These are phyloP conservation scores for Schizotus pectinicornis DNA, from an alignment of 2,888 invertebrate genomes.

Conservation along the genomic window DNA sequence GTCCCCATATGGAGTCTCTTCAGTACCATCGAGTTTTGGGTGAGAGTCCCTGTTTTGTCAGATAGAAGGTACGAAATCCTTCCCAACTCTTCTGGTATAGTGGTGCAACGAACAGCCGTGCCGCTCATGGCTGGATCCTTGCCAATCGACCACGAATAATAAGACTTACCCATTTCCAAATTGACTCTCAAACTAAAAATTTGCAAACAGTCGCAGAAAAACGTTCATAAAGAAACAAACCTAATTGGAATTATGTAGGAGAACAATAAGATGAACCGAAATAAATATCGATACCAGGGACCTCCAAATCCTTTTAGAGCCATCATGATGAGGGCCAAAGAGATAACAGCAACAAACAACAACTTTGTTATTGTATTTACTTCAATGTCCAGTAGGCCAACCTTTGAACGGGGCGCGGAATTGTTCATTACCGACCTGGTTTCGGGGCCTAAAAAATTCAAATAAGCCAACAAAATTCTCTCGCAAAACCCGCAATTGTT, in stretches of 20 bases:
- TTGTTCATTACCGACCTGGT: constrained; percentile 99
- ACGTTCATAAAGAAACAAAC: constrained; percentile 55
- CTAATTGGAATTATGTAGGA: constrained; percentile 99
- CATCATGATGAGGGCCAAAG: constrained; percentile 93
- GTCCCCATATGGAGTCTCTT: constrained; percentile 95
- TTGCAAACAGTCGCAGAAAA: too few species aligned
- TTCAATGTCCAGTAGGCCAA: constrained; percentile 93
- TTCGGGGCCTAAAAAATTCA: constrained; percentile 73
- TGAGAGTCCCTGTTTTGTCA: constrained; percentile 98
- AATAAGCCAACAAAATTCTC: background rate
- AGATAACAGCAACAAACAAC: constrained; percentile 88
- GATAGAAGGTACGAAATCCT: constrained; percentile 95
- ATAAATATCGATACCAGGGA: constrained; percentile 96
- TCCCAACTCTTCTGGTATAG: constrained; percentile 98
- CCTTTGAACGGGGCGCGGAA: constrained; percentile 93
- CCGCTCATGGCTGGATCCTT: constrained; percentile 91
- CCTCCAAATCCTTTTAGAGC: constrained; percentile 95
- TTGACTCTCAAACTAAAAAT: constrained; percentile 88
- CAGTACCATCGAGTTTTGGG: constrained; percentile 99
- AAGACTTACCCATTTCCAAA: constrained; percentile 97
- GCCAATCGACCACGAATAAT: constrained; percentile 96
- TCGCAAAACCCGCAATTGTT: constrained; percentile 9
- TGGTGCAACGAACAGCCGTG: constrained; percentile 95
- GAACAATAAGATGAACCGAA: constrained; percentile 94
- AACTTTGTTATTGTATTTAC: constrained; percentile 97